Evolutionary conservation across 2,888 invertebrate species (phyloP).

Genomic region (Hirtodrosophila alboralis): DNA sequence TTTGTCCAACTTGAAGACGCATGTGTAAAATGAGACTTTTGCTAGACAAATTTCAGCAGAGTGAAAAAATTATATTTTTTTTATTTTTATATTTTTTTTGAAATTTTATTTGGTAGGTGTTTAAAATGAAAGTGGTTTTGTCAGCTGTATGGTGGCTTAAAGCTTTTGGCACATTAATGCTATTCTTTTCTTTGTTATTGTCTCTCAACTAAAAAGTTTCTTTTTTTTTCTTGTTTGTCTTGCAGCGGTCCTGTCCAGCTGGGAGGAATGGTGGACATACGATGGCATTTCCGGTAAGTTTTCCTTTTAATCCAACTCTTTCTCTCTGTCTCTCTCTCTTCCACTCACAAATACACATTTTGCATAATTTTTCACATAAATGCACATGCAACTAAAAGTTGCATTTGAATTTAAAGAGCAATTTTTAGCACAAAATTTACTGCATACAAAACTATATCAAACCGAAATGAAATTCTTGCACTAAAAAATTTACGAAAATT

Average conservation of each 20-base stretch:
- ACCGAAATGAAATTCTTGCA: no score
- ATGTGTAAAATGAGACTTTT: slow-evolving; percentile 44
- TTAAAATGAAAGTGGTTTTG: slow-evolving; percentile 21
- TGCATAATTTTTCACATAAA: no score
- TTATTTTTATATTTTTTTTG: no score
- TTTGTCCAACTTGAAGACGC: no score
- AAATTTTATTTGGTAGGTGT: no score
- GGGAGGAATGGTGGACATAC: slow-evolving; percentile 99
- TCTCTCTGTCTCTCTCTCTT: no score
- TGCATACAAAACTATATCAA: no score
- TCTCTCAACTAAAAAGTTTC: slow-evolving; percentile 24
- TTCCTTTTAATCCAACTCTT: neutral
- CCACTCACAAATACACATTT: no score
- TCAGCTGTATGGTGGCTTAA: slow-evolving; percentile 26
- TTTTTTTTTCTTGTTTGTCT: slow-evolving; percentile 17
- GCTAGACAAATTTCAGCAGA: slow-evolving; percentile 42
- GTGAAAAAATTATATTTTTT: no score
- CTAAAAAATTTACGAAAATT: no score
- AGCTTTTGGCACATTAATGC: slow-evolving; percentile 46
- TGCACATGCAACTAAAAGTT: slow-evolving; percentile 1
- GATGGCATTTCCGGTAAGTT: slow-evolving; percentile 96
- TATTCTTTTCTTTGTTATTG: slow-evolving; percentile 24
- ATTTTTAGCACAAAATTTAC: no score
- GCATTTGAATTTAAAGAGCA: slow-evolving; percentile 8
- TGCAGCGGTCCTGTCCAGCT: slow-evolving; percentile 86